A percentile compares a stretch with the other conserved stretches of the same genome.
These are phyloP conservation scores for Oreonectes daqikongensis DNA, from an alignment of 2,797 vertebrate genomes.

Conservation along the genomic window DNA sequence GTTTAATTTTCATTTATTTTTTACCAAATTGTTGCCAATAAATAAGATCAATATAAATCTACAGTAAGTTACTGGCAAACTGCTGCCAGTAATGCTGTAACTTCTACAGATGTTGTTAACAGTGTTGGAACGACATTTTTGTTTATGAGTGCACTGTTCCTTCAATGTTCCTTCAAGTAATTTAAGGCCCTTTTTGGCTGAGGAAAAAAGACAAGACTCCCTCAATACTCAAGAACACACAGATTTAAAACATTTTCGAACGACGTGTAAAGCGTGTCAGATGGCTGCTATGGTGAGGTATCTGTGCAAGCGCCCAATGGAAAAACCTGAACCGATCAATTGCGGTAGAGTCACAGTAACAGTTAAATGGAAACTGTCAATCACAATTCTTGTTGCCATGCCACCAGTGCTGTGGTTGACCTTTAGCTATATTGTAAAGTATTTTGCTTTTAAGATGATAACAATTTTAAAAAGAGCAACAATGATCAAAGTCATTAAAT, in stretches of 20 bases:
- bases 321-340: conserved; percentile 25
- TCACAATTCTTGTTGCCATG: conserved; percentile 36
- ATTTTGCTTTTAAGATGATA: background rate
- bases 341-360: conserved; percentile 26
- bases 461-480: background rate
- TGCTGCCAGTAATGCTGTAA: too few species aligned
- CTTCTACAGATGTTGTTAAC: too few species aligned
- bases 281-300: conserved; percentile 41
- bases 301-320: conserved; percentile 14
- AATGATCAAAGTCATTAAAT: background rate
- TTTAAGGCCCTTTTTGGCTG: conserved; percentile 1
- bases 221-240: background rate
- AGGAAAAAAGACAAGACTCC: conserved; percentile 4
- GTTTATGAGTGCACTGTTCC: too few species aligned
- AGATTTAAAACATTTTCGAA: conserved; percentile 22
- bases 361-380: conserved; percentile 30
- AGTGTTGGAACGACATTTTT: too few species aligned
- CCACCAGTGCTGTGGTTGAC: background rate
- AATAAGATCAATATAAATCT: too few species aligned
- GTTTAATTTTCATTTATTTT: too few species aligned
- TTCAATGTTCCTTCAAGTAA: background rate
- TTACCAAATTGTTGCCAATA: too few species aligned
- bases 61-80: too few species aligned
- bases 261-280: conserved; percentile 17
- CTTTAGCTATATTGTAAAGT: conserved; percentile 1